Conservation (phyloP, 2,113 vertebrate species). For the Sigmodon hispidus region DNA sequence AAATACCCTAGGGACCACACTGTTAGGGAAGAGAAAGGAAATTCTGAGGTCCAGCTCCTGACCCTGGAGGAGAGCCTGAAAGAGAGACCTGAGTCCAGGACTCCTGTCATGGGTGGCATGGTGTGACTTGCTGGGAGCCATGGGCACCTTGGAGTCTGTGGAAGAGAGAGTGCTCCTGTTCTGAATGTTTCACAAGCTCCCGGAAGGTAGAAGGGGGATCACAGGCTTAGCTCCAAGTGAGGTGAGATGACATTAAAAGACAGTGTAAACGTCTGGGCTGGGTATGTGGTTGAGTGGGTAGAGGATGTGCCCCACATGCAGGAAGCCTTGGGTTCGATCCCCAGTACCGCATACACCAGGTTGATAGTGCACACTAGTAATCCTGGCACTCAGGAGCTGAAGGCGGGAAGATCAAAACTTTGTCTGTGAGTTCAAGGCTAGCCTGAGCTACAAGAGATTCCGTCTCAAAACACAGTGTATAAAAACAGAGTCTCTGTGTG, state of each 20-base stretch:
- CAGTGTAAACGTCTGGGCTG: too few relatives aligned
- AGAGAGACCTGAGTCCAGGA: background rate
- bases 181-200: background rate
- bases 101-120: background rate
- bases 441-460: background rate
- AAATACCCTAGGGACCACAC: background rate
- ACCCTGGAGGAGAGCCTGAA: background rate
- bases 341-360: background rate
- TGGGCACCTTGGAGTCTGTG: background rate
- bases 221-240: background rate
- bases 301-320: too few relatives aligned
- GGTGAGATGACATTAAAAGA: background rate
- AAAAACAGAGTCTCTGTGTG: background rate
- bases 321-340: background rate
- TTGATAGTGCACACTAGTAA: background rate
- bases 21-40: fast-evolving
- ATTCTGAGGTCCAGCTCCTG: background rate
- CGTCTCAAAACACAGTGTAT: background rate
- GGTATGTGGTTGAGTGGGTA: background rate
- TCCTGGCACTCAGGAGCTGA: background rate
- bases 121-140: background rate
- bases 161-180: background rate
- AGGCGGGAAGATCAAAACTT: background rate
- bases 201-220: background rate
- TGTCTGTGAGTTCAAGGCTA: background rate